phyloP scores from a whole-genome alignment of 2,888 invertebrate genomes.

The Escarpia spicata region DNA sequence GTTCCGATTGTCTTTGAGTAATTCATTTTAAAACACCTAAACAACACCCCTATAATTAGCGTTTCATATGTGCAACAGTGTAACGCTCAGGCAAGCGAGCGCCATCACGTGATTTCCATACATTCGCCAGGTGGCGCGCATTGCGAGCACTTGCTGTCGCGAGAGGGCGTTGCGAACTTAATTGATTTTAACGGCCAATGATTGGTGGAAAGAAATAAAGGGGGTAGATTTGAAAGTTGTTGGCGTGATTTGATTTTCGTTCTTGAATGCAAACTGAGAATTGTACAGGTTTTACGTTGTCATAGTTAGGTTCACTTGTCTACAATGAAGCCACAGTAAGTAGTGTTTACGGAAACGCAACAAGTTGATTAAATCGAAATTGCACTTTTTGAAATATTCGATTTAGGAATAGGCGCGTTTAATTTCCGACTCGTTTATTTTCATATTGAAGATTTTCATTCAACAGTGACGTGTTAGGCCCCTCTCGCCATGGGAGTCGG shows the following conservation, averaged over 20 bases:
- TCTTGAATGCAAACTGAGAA: constrained; percentile 8
- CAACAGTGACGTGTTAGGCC: background rate
- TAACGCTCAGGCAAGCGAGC: background rate
- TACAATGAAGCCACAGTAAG: constrained; percentile 33
- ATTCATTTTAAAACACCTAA: background rate
- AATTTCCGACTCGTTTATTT: too few species aligned
- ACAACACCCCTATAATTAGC: background rate
- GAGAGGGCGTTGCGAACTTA: background rate
- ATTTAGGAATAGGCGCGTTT: background rate
- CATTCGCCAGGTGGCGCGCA: constrained; percentile 19
- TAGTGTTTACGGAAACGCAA: background rate
- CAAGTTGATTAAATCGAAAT: background rate
- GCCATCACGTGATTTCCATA: background rate
- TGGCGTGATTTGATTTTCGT: background rate
- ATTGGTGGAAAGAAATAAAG: constrained; percentile 25
- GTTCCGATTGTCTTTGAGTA: background rate
- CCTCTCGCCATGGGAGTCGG: background rate
- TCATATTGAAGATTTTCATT: background rate
- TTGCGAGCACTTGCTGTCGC: background rate
- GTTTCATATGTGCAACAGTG: background rate
- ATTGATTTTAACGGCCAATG: constrained; percentile 25
- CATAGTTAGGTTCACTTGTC: background rate
- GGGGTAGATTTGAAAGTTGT: constrained; percentile 30
- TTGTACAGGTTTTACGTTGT: background rate
- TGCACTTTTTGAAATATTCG: background rate